Evolutionary conservation across 2,797 vertebrate species (phyloP), one percentile per base, ranked within the genome.

Genomic region (Percopsis omiscomaycus): DNA sequence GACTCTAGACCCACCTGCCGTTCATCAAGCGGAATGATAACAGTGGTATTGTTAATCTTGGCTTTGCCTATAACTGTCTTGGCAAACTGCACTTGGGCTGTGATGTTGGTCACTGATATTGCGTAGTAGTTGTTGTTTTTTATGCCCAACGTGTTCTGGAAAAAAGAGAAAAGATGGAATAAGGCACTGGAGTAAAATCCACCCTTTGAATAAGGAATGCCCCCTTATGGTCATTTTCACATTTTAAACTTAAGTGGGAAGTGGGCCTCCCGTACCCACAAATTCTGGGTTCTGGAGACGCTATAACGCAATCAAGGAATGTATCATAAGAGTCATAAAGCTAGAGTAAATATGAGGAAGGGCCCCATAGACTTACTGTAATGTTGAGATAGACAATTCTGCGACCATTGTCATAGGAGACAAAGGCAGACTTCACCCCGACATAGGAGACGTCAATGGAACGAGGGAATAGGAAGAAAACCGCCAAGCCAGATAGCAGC

Each of bases 121-220:
- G 96, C 91, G 47, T 98, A 98, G 80, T 95, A 97, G 84, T 97
- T 99, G 78, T 99, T 98, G 74, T 99, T 99, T 0, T 95, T 98
- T 88, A 99, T 99, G 87, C 98, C 98, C 80, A 98, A 70, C 0
- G 94, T 95, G 77, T 93, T 98, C 97, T 99, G 84, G 3, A 52
- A 30, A 59, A 51, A 85, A 84, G n/a, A 64, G 2, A 46, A 48
- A 60, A 37, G 12, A 0, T 32, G 52, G 55, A 32, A 61, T 37
- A 61, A 59, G 30, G 6, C 1, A 55, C 11, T n/a, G 16, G 0
- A 30, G 45, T 28, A 29, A 42, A 42, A 9, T 42, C 37, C 0
- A 42, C 37, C 37, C 37, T 42, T 42, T 9, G 6, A n/a, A n/a
- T 62, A 51, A 9, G 27, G 4, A 59, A 42, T 22, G 22, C 22